Evolutionary conservation across 1,140 invertebrate species (phyloP), one percentile per base, ranked within the genome.

Genomic region (Microplitis mediator): DNA sequence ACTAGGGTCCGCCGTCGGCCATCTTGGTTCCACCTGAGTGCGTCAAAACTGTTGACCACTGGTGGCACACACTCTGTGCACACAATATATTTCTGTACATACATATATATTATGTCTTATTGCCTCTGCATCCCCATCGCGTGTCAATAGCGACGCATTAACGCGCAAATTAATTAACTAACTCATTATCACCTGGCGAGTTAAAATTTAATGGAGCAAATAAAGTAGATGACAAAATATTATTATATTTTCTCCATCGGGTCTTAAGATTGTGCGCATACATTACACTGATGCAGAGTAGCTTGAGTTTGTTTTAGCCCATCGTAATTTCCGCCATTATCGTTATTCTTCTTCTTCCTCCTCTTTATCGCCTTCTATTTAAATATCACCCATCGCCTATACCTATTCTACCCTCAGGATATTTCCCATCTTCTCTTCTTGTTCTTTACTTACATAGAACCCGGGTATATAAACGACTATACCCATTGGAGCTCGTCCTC

Each of bases 141-240:
- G 81, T 84, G 83, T 79, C 78, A 80, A 78, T 79, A 6, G 3
- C 63, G 76, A 76, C 73, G 78, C 78, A 79, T 80, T 84, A 85
- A 85, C 81, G 79, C 63, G 79, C 84, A 81, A 80, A 83, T 84
- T 85, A 85, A 86, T 86, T 86, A 84, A 76, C 75, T 75, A 76
- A 67, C 65, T 67, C 50, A 83, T 82, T 83, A 84, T 75, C 77
- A 76, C 78, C 62, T 56, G 58, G 62, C 65, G 73, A 70, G 63
- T 51, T n/a, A n/a, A 32, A 3, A 58, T 6, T 13, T n/a, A 3
- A 36, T 31, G 3, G 51, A 35, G 23, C 52, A 5, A 34, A 67
- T 32, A 54, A 35, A 13, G 4, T 52, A 11, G 32, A 62, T 62
- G 60, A 62, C 32, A 50, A 34, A 67, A 54, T 65, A 50, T 31